phyloP scores from a whole-genome alignment of 1,140 invertebrate genomes.

The Gryllus bimaculatus region DNA sequence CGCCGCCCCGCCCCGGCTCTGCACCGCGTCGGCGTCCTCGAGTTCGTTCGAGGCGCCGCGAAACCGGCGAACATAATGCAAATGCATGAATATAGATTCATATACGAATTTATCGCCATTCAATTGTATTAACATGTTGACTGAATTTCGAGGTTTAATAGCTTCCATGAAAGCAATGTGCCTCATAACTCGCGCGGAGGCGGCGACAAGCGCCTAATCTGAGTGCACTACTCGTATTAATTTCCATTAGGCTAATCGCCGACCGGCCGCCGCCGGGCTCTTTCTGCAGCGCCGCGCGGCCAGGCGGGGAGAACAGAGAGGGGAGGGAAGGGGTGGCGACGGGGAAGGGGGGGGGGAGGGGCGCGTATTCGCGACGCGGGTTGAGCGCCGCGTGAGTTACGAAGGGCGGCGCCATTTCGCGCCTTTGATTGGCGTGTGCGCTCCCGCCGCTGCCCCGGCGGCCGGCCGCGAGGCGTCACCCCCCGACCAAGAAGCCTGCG shows the following conservation, averaged over 20 bases:
- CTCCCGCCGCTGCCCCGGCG: no score
- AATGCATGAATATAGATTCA: neutral
- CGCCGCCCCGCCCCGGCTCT: no score
- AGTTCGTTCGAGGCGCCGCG: no score
- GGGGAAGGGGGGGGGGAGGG: neutral
- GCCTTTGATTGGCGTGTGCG: neutral
- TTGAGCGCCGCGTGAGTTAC: neutral
- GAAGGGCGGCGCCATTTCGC: neutral
- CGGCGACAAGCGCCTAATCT: neutral
- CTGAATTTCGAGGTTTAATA: neutral
- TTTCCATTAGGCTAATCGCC: neutral
- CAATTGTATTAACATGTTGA: slow-evolving; percentile 5
- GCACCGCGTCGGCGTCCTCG: no score
- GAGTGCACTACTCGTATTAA: neutral
- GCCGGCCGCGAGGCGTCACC: no score
- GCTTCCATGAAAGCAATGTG: slow-evolving; percentile 3
- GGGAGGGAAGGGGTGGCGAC: neutral
- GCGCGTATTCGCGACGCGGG: neutral
- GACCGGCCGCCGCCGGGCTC: neutral
- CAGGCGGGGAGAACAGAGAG: neutral
- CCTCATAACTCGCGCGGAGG: neutral
- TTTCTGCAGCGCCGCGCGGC: neutral
- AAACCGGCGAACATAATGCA: neutral
- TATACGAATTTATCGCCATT: slow-evolving; percentile 1
- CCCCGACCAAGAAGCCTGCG: no score